A percentile compares a stretch with the other conserved stretches of the same genome.
Evolutionary conservation across 2,888 invertebrate species (phyloP).

Genomic region (Eilema depressum): DNA sequence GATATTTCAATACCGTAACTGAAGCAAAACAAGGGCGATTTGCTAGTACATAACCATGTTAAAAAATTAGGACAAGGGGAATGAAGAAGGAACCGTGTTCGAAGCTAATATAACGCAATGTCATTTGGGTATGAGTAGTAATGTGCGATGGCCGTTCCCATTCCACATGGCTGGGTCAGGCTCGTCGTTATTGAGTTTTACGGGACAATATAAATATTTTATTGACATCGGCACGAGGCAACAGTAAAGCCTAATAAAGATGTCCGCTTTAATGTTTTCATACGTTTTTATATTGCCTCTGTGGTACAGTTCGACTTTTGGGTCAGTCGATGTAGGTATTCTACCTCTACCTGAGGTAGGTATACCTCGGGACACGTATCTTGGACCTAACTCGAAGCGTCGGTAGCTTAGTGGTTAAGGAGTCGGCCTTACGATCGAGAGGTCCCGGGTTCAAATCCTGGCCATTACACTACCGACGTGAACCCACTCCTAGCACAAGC

Average conservation of each 20-base stretch:
- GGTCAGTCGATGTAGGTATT: too few species aligned
- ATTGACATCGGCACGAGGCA: slow-evolving; percentile 19
- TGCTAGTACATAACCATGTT: not conserved
- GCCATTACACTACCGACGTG: too few species aligned
- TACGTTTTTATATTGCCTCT: not conserved
- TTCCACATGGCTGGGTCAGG: slow-evolving; percentile 39
- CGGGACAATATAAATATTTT: slow-evolving; percentile 43
- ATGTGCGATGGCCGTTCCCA: slow-evolving; percentile 28
- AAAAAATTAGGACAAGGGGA: not conserved
- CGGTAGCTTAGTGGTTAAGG: too few species aligned
- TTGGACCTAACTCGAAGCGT: too few species aligned
- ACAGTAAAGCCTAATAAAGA: not conserved
- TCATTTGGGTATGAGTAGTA: slow-evolving; percentile 17
- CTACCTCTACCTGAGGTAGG: too few species aligned
- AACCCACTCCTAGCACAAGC: too few species aligned
- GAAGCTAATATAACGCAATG: slow-evolving; percentile 3
- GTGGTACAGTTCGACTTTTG: not conserved
- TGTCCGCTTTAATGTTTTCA: not conserved
- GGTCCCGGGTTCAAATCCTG: too few species aligned
- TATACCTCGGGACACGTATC: too few species aligned
- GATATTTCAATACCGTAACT: not conserved
- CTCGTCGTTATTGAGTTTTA: slow-evolving; percentile 34
- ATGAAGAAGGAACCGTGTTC: not conserved
- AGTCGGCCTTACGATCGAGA: too few species aligned
- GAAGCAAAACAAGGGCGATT: not conserved